A percentile compares a stretch with the other conserved stretches of the same genome.
Conservation (phyloP, 2,888 invertebrate species). For the Leucoptera coffeella region DNA sequence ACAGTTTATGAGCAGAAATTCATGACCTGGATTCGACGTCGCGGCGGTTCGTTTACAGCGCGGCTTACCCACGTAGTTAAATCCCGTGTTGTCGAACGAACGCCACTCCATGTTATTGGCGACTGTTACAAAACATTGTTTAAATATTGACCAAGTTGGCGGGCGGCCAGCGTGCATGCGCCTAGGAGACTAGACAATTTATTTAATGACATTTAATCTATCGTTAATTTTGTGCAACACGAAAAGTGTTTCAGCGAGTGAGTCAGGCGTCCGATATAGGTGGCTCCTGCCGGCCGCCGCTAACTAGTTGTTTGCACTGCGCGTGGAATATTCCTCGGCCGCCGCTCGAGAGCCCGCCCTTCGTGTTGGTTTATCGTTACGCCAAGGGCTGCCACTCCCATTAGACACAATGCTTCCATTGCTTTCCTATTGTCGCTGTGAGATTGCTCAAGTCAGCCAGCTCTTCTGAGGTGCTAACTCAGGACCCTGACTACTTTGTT, state of each 20-base stretch:
- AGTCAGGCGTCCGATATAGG: not conserved
- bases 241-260: not conserved
- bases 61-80: too few relatives aligned
- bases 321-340: constrained; percentile 1
- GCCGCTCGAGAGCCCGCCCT: not conserved
- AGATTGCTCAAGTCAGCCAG: too few relatives aligned
- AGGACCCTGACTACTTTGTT: too few relatives aligned
- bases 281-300: too few relatives aligned
- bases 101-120: constrained; percentile 3
- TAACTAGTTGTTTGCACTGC: not conserved
- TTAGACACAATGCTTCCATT: not conserved
- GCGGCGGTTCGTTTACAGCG: too few relatives aligned
- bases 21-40: too few relatives aligned
- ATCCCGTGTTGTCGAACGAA: too few relatives aligned
- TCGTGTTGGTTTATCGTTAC: constrained; percentile 4
- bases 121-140: too few relatives aligned
- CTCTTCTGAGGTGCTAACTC: too few relatives aligned
- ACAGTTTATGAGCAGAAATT: too few relatives aligned
- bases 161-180: too few relatives aligned
- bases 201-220: constrained; percentile 2
- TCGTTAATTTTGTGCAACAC: not conserved
- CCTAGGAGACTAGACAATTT: too few relatives aligned
- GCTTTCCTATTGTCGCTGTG: constrained; percentile 1
- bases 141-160: not conserved
- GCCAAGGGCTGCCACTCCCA: not conserved